Base-by-base conservation (phyloP, 1,140 invertebrate species). In the Papilio machaon region DNA sequence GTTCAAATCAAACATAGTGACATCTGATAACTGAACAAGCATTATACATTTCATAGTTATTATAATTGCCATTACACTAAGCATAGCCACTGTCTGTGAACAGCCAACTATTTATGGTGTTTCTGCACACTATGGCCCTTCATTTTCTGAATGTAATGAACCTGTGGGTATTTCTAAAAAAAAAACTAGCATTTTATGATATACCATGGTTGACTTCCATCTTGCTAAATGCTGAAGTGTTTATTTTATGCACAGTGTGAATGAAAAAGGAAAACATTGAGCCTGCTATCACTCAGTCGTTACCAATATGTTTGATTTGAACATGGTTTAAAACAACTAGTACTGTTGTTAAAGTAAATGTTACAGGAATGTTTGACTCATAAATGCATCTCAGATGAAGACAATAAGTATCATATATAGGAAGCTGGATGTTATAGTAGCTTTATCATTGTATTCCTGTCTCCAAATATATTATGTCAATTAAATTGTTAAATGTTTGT, bases 401-500 rank as follows among this genome's bases (percentile, higher is more conserved):
- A 87, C 86, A 87, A 87, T 87, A 87, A 79, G 82, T 81, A 82
- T 83, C 76, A 15, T 83, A 73, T 75, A 83, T 74, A 60, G 73
- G 76, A 73, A 83, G 38, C 64, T 82, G 77, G 60, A 82, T 75
- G 82, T 52, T 64, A 43, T 52, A 83, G 75, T 58, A 76, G 80
- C 52, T 79, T 82, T 80, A 79, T 83, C 79, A 83, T 82, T 86
- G 80, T 86, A 83, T 82, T 83, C 83, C 83, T 82, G 80, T 81
- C 80, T 84, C 49, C 70, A 82, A 80, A 70, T 82, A 83, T 85
- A 82, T 87, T 87, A 87, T 82, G 87, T 89, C 87, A 88, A 89
- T 88, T 90, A 89, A 87, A 89, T 58, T 89, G 83, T 86, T 85
- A 78, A 82, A 79, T 23, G n/a, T 78, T 80, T 81, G 46, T 30